Conservation (phyloP, 2,888 invertebrate species). For the Dicyrtomina minuta region DNA sequence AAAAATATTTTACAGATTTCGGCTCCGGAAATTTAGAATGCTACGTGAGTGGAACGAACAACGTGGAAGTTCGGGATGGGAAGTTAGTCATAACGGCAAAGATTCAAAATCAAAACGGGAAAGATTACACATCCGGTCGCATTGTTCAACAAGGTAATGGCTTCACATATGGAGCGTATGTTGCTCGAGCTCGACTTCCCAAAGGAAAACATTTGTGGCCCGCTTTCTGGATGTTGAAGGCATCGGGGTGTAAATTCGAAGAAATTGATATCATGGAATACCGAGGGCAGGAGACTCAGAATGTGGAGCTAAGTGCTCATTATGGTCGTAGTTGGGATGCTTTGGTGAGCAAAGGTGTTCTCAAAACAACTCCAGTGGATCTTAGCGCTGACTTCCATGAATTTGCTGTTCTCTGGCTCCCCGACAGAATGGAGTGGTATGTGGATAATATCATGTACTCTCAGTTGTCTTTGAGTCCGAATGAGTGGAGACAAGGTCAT, state of each 20-base stretch:
- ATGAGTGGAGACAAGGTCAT: conserved; percentile 7
- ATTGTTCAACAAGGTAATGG: conserved; percentile 20
- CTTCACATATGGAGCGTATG: conserved; percentile 49
- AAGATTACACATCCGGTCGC: conserved; percentile 36
- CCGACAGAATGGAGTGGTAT: conserved; percentile 47
- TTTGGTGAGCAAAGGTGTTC: conserved; percentile 40
- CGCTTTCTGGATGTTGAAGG: conserved; percentile 19
- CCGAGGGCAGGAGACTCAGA: conserved; percentile 44
- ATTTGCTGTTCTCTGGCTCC: conserved; percentile 49
- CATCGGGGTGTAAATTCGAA: conserved; percentile 45
- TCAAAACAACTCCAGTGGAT: conserved; percentile 36
- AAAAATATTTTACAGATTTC: conserved; percentile 38
- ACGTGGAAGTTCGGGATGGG: conserved; percentile 29
- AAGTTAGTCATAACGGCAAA: conserved; percentile 22
- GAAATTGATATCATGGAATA: conserved; percentile 53
- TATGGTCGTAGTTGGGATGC: conserved; percentile 48
- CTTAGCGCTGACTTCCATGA: conserved; percentile 48
- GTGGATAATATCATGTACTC: conserved; percentile 45
- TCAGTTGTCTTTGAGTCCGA: conserved; percentile 41
- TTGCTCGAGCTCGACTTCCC: conserved; percentile 44
- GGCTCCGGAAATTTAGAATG: conserved; percentile 50
- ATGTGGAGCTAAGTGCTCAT: conserved; percentile 46
- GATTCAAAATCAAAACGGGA: conserved; percentile 39
- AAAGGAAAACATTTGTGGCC: conserved; percentile 50
- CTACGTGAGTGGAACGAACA: conserved; percentile 36